These are phyloP conservation scores for Sebastes elongatus DNA, from an alignment of 2,797 vertebrate species.

Conservation along the genomic window DNA sequence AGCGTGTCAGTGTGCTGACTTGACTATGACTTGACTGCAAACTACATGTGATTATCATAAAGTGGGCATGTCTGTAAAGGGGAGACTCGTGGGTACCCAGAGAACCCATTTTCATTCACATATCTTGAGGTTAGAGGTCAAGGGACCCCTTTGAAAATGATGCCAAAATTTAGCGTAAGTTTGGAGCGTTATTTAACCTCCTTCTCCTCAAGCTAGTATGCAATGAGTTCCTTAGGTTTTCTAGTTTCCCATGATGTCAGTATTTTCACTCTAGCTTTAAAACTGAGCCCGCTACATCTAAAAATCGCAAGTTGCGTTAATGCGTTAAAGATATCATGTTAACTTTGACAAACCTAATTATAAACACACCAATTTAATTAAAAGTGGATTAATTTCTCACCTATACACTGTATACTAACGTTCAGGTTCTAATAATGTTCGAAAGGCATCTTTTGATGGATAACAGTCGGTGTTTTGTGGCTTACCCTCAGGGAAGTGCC, in stretches of 20 bases:
- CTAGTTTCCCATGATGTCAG: not conserved
- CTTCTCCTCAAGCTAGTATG: not conserved
- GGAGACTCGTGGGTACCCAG: not conserved
- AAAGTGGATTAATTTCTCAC: not conserved
- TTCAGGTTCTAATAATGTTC: slow-evolving; percentile 22
- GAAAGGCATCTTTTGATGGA: slow-evolving; percentile 50
- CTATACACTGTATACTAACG: slow-evolving; percentile 4
- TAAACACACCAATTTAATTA: slow-evolving; percentile 33
- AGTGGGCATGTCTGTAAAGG: not conserved
- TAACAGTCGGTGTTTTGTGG: slow-evolving; percentile 54
- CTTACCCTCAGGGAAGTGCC: slow-evolving; percentile 35
- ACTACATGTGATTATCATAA: not conserved
- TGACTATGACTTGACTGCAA: not conserved
- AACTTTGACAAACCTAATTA: not conserved
- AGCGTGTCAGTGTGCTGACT: not conserved
- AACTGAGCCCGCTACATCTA: not conserved
- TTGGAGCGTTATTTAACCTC: not conserved
- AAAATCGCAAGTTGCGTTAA: not conserved
- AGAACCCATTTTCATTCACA: not conserved
- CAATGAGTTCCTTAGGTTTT: not conserved
- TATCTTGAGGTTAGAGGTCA: not conserved
- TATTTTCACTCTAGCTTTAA: not conserved
- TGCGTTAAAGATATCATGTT: not conserved
- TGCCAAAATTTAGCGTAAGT: not conserved
- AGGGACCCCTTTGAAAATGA: not conserved